phyloP scores from a whole-genome alignment of 2,113 vertebrate genomes.

The Neogobius melanostomus region DNA sequence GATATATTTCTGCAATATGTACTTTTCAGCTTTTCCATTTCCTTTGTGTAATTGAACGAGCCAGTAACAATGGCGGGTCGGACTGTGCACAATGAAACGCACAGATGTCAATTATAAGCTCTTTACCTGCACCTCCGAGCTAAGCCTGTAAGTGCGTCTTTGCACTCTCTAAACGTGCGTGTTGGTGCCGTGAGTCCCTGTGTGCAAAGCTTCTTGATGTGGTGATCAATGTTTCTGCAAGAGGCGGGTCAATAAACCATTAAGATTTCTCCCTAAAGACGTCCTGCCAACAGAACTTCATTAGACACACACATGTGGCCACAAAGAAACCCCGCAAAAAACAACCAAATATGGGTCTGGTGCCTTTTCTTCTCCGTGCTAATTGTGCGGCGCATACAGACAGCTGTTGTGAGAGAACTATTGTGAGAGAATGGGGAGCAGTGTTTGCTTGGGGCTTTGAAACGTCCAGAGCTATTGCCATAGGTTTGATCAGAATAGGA shows the following conservation, averaged over 20 bases:
- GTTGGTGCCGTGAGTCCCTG: conserved; percentile 14
- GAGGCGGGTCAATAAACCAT: conserved; percentile 65
- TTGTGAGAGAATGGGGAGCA: conserved; percentile 4
- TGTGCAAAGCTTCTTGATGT: conserved; percentile 51
- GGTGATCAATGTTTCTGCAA: conserved; percentile 66
- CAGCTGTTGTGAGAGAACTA: not conserved
- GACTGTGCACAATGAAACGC: conserved; percentile 45
- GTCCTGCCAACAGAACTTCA: conserved; percentile 68
- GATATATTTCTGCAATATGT: conserved; percentile 29
- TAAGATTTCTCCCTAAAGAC: conserved; percentile 61
- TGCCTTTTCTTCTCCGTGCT: conserved; percentile 6
- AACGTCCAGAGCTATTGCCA: not conserved
- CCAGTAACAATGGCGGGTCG: conserved; percentile 33
- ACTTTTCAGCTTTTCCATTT: conserved; percentile 36
- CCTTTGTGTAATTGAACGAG: conserved; percentile 55
- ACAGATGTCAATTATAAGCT: conserved; percentile 54
- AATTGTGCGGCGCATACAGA: conserved; percentile 41
- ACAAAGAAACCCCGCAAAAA: conserved; percentile 19
- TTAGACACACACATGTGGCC: conserved; percentile 42
- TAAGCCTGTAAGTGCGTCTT: conserved; percentile 3
- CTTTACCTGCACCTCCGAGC: conserved; percentile 44
- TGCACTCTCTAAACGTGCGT: conserved; percentile 11
- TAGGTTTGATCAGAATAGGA: conserved; percentile 43
- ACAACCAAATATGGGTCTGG: conserved; percentile 4
- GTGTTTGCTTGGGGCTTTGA: not conserved